Conservation (phyloP, 2,797 vertebrate species). For the Acanthopagrus latus region DNA sequence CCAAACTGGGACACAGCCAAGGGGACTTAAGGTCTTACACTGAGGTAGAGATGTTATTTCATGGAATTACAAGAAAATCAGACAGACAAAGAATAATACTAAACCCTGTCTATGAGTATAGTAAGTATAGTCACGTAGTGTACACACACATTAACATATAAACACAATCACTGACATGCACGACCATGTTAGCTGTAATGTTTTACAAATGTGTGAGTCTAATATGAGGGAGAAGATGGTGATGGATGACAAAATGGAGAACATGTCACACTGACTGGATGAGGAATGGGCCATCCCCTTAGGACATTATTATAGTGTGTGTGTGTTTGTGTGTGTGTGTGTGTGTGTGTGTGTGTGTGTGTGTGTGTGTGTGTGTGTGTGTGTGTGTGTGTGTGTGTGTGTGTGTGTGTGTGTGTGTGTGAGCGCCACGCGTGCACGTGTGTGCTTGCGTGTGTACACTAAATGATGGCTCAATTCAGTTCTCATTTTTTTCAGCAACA, state of each 20-base stretch:
- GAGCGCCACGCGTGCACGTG: too few relatives aligned
- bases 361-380: constrained; percentile 5
- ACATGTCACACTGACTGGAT: constrained; percentile 38
- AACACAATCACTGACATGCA: background rate
- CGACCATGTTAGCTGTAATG: background rate
- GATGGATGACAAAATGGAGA: constrained; percentile 37
- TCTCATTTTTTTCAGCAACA: constrained; percentile 30
- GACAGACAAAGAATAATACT: background rate
- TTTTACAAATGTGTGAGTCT: constrained; percentile 2
- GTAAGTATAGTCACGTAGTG: background rate
- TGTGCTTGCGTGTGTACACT: background rate
- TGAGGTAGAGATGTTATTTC: background rate
- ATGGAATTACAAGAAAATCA: background rate
- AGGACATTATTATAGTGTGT: constrained; percentile 15
- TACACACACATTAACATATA: background rate
- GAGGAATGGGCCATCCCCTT: constrained; percentile 20
- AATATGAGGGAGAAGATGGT: constrained; percentile 3
- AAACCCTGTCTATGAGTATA: background rate
- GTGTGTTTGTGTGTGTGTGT: constrained; percentile 2
- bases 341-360: constrained; percentile 13
- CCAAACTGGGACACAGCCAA: constrained; percentile 6
- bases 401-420: constrained; percentile 13
- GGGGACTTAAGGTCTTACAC: background rate
- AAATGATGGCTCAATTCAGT: constrained; percentile 36
- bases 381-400: constrained; percentile 7